Base-by-base conservation (phyloP, 2,797 vertebrate genomes). In the Enteromius paludinosus region DNA sequence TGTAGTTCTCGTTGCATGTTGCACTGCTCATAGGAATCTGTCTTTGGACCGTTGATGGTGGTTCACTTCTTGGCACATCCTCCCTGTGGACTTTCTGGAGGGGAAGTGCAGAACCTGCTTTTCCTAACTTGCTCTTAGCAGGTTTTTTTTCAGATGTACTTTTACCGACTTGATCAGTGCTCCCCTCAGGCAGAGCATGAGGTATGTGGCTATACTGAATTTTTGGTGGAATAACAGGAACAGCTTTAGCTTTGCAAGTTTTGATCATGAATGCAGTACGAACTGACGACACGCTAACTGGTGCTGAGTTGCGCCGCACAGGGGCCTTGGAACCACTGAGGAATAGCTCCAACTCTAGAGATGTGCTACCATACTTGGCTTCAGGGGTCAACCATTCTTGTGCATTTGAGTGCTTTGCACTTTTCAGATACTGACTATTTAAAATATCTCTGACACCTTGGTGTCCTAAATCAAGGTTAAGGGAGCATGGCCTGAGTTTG, bases 211-310 rank as follows among this genome's bases (percentile, higher is more conserved):
- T 99, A 88, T 98, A 99, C 90, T 99, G 98, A 89, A 98, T 91
- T 90, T 98, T 98, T 0, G 98, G 98, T 0, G 97, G 96, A 87
- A 99, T 93, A 64, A 99, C 98, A 0, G 98, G 98, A 61, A 99
- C 98, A 0, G 97, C 97, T 92, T 95, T 97, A 79, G 96, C 98
- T 88, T 98, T 97, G 89, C 97, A 97, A 11, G 97, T 98, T 91
- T 98, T 98, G 41, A 99, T 96, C 97, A 99, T 98, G 91, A 97
- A 98, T 30, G 98, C 97, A 2, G 97, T 97, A 83, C 97, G 94
- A 87, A 99, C 96, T 0, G 98, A 98, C 0, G 97, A 96, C 83
- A 99, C 98, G 0, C 98, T 98, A 84, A 99, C 95, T 0, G 98
- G 98, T 28, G 97, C 98, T 0, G 97, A 99, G 87, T 99, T 99